These are phyloP conservation scores for Odontesthes bonariensis DNA, from an alignment of 2,113 vertebrate genomes.

Conservation along the genomic window DNA sequence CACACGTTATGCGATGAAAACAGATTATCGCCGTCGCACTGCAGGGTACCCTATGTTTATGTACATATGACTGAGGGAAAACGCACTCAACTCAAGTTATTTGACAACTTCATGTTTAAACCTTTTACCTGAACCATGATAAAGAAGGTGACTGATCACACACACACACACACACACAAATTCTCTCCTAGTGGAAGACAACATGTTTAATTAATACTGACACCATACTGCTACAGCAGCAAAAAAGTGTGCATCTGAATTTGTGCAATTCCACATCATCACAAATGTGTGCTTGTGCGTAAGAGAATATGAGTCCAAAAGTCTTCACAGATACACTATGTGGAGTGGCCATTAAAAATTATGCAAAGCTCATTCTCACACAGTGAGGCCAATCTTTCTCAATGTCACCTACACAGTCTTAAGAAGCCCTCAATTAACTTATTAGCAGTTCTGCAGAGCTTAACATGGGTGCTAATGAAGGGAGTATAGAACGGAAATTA, in stretches of 20 bases:
- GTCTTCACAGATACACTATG: slow-evolving; percentile 30
- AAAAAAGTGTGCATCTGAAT: slow-evolving; percentile 18
- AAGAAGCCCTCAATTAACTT: slow-evolving; percentile 75
- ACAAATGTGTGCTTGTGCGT: slow-evolving; percentile 11
- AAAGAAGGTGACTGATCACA: slow-evolving; percentile 37
- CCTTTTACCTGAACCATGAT: slow-evolving; percentile 7
- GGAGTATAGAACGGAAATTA: slow-evolving; percentile 53
- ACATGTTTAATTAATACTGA: slow-evolving; percentile 75
- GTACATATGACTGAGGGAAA: not conserved
- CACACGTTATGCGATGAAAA: slow-evolving; percentile 2
- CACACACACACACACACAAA: slow-evolving; percentile 15
- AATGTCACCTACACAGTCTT: slow-evolving; percentile 79
- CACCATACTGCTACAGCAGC: slow-evolving; percentile 36
- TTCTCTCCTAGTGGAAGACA: slow-evolving; percentile 37
- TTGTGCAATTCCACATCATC: slow-evolving; percentile 13
- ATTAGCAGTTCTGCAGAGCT: slow-evolving; percentile 70
- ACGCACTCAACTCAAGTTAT: slow-evolving; percentile 12
- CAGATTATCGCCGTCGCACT: slow-evolving; percentile 15
- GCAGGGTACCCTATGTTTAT: not conserved
- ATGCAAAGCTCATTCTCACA: slow-evolving; percentile 73
- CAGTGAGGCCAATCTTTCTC: slow-evolving; percentile 65
- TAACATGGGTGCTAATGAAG: slow-evolving; percentile 70
- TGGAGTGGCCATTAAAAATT: slow-evolving; percentile 64
- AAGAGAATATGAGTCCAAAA: slow-evolving; percentile 23
- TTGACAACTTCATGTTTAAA: slow-evolving; percentile 44